Evolutionary conservation across 1,140 invertebrate genomes (phyloP).

Genomic region (Tetragnatha versicolor): DNA sequence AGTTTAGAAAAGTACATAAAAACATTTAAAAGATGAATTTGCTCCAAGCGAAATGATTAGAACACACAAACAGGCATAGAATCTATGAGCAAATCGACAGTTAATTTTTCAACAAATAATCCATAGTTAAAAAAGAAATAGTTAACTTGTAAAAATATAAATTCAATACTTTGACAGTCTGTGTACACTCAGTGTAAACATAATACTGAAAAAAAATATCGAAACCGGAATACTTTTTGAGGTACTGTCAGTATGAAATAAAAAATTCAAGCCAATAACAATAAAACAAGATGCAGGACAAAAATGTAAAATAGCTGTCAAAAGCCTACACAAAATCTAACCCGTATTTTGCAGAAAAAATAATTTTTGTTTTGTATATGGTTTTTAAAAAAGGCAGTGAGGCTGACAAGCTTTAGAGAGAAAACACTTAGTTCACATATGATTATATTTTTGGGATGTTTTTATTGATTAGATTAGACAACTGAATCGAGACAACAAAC

Average conservation of each 20-base stretch:
- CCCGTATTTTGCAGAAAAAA: not conserved
- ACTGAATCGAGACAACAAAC: no score
- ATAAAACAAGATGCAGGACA: not conserved
- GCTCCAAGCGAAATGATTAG: slow-evolving; percentile 3
- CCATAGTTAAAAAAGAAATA: not conserved
- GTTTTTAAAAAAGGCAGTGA: no score
- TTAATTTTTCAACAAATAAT: not conserved
- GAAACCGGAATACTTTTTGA: not conserved
- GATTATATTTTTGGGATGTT: no score
- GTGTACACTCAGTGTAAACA: not conserved
- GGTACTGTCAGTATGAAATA: not conserved
- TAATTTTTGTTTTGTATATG: no score
- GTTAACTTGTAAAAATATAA: not conserved
- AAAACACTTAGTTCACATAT: no score
- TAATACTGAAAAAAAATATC: not conserved
- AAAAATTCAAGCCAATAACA: no score
- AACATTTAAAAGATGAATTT: slow-evolving; percentile 17
- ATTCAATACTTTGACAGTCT: slow-evolving; percentile 17
- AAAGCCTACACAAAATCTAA: not conserved
- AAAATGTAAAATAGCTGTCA: not conserved
- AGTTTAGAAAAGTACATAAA: slow-evolving; percentile 46
- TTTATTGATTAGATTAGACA: no score
- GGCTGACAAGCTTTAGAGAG: no score
- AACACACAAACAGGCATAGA: not conserved
- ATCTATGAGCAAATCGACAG: slow-evolving; percentile 17